A percentile compares a stretch with the other conserved stretches of the same genome.
Evolutionary conservation across 1,140 invertebrate genomes (phyloP).

Genomic region (Rhyzopertha dominica): DNA sequence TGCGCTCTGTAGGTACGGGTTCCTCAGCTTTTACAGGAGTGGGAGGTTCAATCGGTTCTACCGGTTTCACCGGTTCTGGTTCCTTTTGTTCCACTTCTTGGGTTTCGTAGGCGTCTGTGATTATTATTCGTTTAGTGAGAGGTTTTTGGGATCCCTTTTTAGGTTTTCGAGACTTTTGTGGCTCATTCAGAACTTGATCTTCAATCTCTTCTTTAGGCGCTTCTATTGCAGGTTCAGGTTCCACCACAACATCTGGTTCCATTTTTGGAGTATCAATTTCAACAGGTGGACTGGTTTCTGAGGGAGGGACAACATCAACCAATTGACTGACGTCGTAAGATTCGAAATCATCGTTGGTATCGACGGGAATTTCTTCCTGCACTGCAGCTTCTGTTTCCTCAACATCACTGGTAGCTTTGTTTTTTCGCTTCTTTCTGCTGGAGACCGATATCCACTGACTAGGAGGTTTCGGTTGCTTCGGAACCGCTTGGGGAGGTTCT

Average conservation of each 20-base stretch:
- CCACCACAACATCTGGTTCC: constrained; percentile 6
- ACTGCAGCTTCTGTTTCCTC: constrained; percentile 19
- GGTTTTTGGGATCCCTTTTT: constrained; percentile 27
- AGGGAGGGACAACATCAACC: constrained; percentile 29
- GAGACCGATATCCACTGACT: constrained; percentile 44
- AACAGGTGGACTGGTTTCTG: constrained; percentile 1
- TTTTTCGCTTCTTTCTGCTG: constrained; percentile 40
- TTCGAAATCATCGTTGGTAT: constrained; percentile 22
- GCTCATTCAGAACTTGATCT: constrained; percentile 4
- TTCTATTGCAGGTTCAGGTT: constrained; percentile 7
- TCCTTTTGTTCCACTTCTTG: constrained; percentile 18
- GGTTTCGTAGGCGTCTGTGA: constrained; percentile 29
- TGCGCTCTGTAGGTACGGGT: too few species aligned
- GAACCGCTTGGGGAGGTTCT: neutral
- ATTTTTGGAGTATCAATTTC: neutral
- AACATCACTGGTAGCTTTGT: constrained; percentile 31
- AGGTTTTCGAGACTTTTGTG: constrained; percentile 30
- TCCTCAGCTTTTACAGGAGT: neutral
- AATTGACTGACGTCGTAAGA: constrained; percentile 30
- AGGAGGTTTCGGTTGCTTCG: constrained; percentile 7
- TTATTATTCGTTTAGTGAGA: constrained; percentile 32
- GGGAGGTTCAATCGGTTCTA: too few species aligned
- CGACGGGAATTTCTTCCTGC: constrained; percentile 10
- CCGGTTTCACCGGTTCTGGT: constrained; percentile 14
- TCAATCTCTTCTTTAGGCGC: neutral